phyloP scores from a whole-genome alignment of 2,797 vertebrate genomes.

The Manis javanica region DNA sequence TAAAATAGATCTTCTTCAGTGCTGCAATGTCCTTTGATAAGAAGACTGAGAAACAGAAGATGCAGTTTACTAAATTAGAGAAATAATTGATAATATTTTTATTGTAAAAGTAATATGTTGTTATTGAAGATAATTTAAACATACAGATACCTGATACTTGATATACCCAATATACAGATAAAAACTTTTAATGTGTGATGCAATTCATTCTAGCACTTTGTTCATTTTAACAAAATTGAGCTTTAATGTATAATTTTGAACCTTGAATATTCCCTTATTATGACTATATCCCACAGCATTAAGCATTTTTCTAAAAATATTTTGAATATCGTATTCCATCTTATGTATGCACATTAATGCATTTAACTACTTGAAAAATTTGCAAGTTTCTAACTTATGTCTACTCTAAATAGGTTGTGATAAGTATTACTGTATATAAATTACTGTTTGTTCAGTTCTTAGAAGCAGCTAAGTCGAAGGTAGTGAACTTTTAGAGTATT shows the following conservation, averaged over 20 bases:
- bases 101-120: background rate
- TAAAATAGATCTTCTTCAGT: background rate
- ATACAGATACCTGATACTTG: background rate
- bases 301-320: conserved; percentile 11
- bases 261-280: background rate
- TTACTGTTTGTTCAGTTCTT: background rate
- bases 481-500: background rate
- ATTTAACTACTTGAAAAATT: background rate
- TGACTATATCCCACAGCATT: background rate
- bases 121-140: background rate
- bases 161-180: background rate
- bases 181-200: background rate
- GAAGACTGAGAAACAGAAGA: background rate
- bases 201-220: background rate
- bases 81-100: background rate
- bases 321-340: background rate
- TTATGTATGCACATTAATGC: background rate
- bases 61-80: background rate
- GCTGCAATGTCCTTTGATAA: background rate
- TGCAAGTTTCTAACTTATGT: background rate
- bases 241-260: background rate
- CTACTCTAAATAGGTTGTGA: background rate
- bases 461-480: background rate
- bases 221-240: background rate
- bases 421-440: background rate